Evolutionary conservation across 2,888 invertebrate species (phyloP), one percentile per base, ranked within the genome.

Genomic region (Drosophila pseudotakahashii): DNA sequence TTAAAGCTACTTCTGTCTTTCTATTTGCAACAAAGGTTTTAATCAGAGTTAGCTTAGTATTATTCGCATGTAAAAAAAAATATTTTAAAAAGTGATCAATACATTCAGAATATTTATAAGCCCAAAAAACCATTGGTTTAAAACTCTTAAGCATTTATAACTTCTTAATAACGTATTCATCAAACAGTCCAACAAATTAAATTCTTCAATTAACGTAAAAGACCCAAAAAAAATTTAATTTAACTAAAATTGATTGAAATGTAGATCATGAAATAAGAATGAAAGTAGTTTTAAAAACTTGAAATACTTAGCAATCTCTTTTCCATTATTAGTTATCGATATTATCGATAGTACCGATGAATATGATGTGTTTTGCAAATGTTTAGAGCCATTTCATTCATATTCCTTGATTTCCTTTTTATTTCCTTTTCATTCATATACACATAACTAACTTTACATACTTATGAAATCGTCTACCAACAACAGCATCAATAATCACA

Each of bases 401-500:
- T 47, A 47, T 16, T 32, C 47, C 47, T 32, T 32, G 47, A 57
- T 58, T 58, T 57, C 0, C 1, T 51, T 36, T n/a, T 44, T 32
- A 11, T 34, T 67, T 48, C 1, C 6, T 11, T 19, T 42, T 42
- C 7, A 11, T 42, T 14, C 3, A 19, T 48, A 16, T 61, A 30
- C 39, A 32, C 39, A 45, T 66, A 53, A 53, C 30, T 39, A 54
- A 68, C 37, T 39, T 32, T 23, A 67, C 47, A 47, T 47, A 47
- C 19, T 48, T 61, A 47, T 19, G 36, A 53, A 72, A 62, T 41
- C 48, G 66, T 42, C 30, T 64, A 34, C 32, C 42, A 73, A 62
- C 47, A 75, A 47, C 75, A 79, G 78, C 79, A 82, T 82, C 54
- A 78, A 76, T 81, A 88, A 76, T 88, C 74, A 88, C 75, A 81